These are phyloP conservation scores for Myotis lucifugus DNA, from an alignment of 2,113 vertebrate species.

Conservation along the genomic window DNA sequence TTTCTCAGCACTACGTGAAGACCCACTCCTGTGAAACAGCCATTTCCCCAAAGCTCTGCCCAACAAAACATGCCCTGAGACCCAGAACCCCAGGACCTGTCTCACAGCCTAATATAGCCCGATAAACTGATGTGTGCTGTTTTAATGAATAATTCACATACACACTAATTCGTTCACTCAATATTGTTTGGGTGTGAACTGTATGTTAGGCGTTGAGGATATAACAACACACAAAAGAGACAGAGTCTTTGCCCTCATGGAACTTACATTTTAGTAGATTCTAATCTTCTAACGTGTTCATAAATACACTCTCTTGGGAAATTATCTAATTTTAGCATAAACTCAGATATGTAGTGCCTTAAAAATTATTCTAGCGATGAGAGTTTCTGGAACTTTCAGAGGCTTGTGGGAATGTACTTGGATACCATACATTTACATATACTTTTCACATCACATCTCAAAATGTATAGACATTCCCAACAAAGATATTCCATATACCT, in stretches of 20 bases:
- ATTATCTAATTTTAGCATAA: slow-evolving; percentile 17
- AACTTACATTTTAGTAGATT: background rate
- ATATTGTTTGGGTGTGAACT: background rate
- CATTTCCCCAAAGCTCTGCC: background rate
- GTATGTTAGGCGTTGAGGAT: background rate
- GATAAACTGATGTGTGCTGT: background rate
- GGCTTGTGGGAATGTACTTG: background rate
- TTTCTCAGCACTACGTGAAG: background rate
- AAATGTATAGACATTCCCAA: background rate
- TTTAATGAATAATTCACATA: background rate
- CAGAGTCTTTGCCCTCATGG: background rate
- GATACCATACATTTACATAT: background rate
- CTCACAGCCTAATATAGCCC: background rate
- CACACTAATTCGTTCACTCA: background rate
- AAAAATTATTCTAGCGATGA: background rate
- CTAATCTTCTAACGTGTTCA: background rate
- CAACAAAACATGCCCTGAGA: background rate
- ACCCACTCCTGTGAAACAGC: background rate
- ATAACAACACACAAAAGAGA: background rate
- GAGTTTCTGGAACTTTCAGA: background rate
- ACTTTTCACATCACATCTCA: background rate
- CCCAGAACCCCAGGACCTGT: background rate
- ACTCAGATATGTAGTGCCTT: background rate
- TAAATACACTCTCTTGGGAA: background rate
- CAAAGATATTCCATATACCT: background rate